Evolutionary conservation across 1,140 invertebrate species (phyloP).

Genomic region (Archegozetes longisetosus): DNA sequence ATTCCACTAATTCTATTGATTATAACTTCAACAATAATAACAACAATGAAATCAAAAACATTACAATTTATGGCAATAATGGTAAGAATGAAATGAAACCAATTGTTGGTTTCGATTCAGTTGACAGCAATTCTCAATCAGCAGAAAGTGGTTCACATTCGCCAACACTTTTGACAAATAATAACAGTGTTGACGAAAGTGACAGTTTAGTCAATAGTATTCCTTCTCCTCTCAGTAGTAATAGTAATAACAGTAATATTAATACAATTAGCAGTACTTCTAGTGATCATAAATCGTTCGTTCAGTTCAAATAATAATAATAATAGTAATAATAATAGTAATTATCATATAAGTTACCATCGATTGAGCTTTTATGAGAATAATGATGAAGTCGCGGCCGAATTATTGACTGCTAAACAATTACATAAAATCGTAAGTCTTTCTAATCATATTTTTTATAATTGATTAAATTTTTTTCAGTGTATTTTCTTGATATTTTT

Average conservation of each 20-base stretch:
- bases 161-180: not conserved
- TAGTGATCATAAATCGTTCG: not conserved
- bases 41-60: no score
- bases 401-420: not conserved
- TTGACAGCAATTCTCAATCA: not conserved
- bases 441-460: no score
- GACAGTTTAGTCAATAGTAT: no score
- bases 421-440: not conserved
- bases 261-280: not conserved
- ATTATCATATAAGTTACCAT: not conserved
- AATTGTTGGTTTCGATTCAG: not conserved
- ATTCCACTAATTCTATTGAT: no score
- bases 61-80: no score
- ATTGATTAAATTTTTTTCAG: no score
- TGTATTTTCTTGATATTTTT: no score
- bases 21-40: no score
- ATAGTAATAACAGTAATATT: not conserved
- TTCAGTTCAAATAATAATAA: not conserved
- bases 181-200: no score
- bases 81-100: no score
- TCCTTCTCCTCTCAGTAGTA: no score
- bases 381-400: not conserved
- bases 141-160: not conserved
- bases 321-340: no score
- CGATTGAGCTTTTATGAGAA: not conserved